Evolutionary conservation across 53 echinoderm and acorn worm genomes (phyloP).

Genomic region (Antedon mediterranea): DNA sequence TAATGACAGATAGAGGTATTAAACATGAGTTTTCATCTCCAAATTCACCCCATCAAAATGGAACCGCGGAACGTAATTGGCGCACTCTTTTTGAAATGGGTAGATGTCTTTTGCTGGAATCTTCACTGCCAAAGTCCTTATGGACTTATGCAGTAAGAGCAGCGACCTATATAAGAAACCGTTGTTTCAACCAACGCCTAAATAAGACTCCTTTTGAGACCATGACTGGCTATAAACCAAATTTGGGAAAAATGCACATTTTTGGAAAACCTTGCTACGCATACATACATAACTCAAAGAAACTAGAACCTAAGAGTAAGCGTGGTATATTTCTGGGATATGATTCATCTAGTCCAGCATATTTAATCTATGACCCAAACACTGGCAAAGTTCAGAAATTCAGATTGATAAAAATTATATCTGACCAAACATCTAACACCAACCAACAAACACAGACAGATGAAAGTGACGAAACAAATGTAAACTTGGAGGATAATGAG

Average conservation of each 20-base stretch:
- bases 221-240: neutral
- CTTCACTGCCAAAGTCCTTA: neutral
- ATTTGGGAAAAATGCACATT: neutral
- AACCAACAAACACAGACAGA: neutral
- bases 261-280: neutral
- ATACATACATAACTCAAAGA: neutral
- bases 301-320: neutral
- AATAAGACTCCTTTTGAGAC: neutral
- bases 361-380: neutral
- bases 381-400: neutral
- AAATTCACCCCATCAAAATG: constrained; percentile 3
- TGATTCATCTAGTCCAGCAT: neutral
- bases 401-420: neutral
- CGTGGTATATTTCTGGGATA: neutral
- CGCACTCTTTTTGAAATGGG: neutral
- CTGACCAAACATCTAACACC: no score
- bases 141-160: neutral
- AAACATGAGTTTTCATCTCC: neutral
- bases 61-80: neutral
- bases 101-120: neutral
- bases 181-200: neutral
- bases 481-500: no score
- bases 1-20: neutral
- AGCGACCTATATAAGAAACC: neutral
- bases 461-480: no score